phyloP scores from a whole-genome alignment of 2,888 invertebrate species.

The Cenopis cana region DNA sequence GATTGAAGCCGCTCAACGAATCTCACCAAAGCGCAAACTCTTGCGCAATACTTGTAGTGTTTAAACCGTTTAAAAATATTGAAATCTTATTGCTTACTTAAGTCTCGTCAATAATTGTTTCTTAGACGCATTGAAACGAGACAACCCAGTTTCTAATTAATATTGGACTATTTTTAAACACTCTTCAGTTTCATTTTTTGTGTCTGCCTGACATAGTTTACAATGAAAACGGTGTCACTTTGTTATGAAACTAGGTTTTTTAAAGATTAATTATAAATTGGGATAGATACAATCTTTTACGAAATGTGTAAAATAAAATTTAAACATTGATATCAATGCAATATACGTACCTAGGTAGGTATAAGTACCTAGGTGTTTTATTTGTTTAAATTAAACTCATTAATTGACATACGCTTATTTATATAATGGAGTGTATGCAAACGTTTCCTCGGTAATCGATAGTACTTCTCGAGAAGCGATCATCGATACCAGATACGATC shows the following conservation, averaged over 20 bases:
- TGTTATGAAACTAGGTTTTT: conserved; percentile 5
- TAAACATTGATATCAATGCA: background rate
- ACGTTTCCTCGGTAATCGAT: conserved; percentile 30
- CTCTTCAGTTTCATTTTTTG: conserved; percentile 31
- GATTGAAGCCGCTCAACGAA: no score
- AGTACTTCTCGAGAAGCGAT: conserved; percentile 27
- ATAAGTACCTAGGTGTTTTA: background rate
- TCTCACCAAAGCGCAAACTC: no score
- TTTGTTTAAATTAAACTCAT: conserved; percentile 16
- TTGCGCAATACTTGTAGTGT: no score
- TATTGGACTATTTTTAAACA: conserved; percentile 32
- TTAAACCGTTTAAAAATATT: no score
- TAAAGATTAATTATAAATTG: background rate
- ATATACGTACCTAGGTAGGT: no score
- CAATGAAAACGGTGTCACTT: conserved; percentile 25
- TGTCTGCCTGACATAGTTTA: conserved; percentile 25
- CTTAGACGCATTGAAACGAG: background rate
- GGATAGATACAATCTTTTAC: background rate
- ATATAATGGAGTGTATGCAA: conserved; percentile 21
- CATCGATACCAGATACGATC: conserved; percentile 39
- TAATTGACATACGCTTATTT: conserved; percentile 27
- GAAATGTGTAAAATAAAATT: background rate
- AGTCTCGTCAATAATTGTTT: conserved; percentile 2
- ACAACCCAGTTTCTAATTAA: conserved; percentile 22
- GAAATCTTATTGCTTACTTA: background rate